Base-by-base conservation (phyloP, 2,888 invertebrate species). In the Oasisia sp. region DNA sequence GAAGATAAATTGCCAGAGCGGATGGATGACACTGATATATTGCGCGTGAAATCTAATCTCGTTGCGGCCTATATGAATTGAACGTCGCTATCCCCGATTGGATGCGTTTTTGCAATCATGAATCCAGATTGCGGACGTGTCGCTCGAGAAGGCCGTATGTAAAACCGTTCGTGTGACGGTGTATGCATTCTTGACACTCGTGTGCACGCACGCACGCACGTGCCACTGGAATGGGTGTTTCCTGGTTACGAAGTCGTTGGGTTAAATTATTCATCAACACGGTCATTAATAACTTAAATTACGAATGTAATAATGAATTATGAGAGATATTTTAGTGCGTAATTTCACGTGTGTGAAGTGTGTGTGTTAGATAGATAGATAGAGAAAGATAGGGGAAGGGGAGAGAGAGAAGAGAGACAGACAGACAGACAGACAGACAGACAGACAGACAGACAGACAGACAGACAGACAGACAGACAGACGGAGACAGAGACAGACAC, bases 21-120 rank as follows among this genome's bases (percentile, higher is more conserved):
- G 27, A n/a, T n/a, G 74, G 74, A 5, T 74, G 74, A 74, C 74
- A 27, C 7, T 74, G 74, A 74, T 74, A 7, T 74, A 74, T 27
- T 74, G 74, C 74, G 74, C n/a, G 74, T 27, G 74, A 74, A 74
- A 74, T 74, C 74, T 74, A 74, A 74, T 74, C 74, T 74, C 74
- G 74, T 74, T 74, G 74, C 74, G 74, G 27, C 74, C 74, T 74
- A 19, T 74, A 74, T 19, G 74, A n/a, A 74, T 74, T 74, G 74
- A 74, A 74, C 74, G 50, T 50, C 50, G 50, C 9, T 50, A 50
- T 50, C 9, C 50, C 3, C 14, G 74, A 74, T 74, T 74, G 74
- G 74, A 74, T 27, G 74, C 74, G 4, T 27, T 74, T 74, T 74
- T 74, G 74, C 74, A 74, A 74, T 74, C 74, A 74, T 74, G 7